Conservation (phyloP, 2,888 invertebrate genomes). For the Sepioteuthis lessoniana region DNA sequence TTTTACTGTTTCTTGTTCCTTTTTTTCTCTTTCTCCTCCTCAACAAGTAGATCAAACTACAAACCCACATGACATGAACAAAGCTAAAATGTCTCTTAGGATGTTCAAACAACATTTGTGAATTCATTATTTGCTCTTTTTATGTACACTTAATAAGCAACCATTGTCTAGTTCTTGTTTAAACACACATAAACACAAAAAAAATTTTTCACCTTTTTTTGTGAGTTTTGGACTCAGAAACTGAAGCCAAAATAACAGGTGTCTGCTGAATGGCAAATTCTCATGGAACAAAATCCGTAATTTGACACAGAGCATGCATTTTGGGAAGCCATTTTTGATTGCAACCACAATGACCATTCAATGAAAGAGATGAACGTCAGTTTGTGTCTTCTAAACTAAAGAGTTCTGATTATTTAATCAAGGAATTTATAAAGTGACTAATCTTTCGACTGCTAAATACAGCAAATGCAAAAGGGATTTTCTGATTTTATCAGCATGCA, state of each 20-base stretch:
- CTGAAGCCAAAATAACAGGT: not conserved
- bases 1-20: not conserved
- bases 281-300: conserved; percentile 33
- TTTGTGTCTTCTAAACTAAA: conserved; percentile 33
- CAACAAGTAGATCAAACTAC: not conserved
- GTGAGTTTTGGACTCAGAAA: not conserved
- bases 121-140: not conserved
- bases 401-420: conserved; percentile 33
- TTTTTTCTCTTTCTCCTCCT: not conserved
- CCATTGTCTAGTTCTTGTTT: not conserved
- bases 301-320: conserved; percentile 33
- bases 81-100: conserved; percentile 1
- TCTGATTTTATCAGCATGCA: conserved; percentile 10
- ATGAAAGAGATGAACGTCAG: not conserved
- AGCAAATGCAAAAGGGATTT: not conserved
- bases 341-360: conserved; percentile 4
- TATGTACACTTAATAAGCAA: not conserved
- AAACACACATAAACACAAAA: not conserved
- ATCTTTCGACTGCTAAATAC: conserved; percentile 13
- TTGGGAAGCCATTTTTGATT: not conserved
- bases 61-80: not conserved
- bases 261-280: conserved; percentile 3
- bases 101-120: not conserved
- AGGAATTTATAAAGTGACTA: not conserved
- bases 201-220: not conserved